Evolutionary conservation across 2,888 invertebrate species (phyloP), one percentile per base, ranked within the genome.

Genomic region (Scaeva pyrastri): DNA sequence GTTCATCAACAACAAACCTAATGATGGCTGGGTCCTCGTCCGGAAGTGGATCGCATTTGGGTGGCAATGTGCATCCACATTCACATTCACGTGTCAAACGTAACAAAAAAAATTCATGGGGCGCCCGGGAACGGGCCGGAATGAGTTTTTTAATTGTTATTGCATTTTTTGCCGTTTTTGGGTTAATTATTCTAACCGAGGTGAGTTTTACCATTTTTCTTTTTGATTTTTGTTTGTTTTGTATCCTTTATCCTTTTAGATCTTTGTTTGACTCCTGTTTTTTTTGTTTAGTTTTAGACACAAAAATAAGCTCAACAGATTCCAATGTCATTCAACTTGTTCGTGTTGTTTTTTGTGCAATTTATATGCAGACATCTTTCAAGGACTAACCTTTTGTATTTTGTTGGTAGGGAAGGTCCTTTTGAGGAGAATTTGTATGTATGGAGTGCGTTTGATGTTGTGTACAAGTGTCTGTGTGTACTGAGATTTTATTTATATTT

Each of bases 121-220:
- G 92, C 58, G 90, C 91, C 6, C 94, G 96, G 90, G 97, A 97
- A 92, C 94, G 97, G 89, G 97, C 97, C 89, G 96, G 96, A 92
- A 96, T 97, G 94, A 97, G 97, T 90, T 97, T 97, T 93, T 95
- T 97, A 93, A 96, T 97, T 92, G 97, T 97, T 88, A 95, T 97
- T 89, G 97, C 97, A 94, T 97, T 98, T 93, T 97, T 97, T 92
- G 96, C 96, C 52, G 96, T 98, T 80, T 97, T 97, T 91, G 97
- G 97, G 60, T 94, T 97, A 89, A 97, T 97, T 90, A 96, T 97
- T 85, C 94, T 97, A 88, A 97, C 97, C 87, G 97, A 97, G 93
- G 96, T 97, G 89, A 93, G 91, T 92, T 91, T 41, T 21, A 19
- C 41, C 16, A 14, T 16, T 21, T 56, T 11, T 48, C 21, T 36